These are phyloP conservation scores for Nasonovia ribisnigri DNA, from an alignment of 2,888 invertebrate species.

Conservation along the genomic window DNA sequence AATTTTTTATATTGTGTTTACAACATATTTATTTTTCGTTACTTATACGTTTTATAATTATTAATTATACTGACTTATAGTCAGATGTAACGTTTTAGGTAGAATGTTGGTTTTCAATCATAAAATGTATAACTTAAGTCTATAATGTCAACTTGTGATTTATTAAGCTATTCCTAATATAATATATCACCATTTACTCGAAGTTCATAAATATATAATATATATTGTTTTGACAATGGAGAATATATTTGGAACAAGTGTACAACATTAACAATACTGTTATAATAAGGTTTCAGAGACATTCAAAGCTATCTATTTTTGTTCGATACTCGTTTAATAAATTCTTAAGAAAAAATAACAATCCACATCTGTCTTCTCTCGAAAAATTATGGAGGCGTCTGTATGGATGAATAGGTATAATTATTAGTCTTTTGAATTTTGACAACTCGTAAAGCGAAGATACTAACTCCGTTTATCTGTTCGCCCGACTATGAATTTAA, in stretches of 20 bases:
- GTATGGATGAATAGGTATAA: conserved; percentile 6
- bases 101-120: neutral
- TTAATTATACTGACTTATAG: neutral
- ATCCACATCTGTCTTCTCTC: neutral
- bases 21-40: neutral
- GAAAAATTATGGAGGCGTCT: too few species aligned
- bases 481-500: neutral
- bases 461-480: neutral
- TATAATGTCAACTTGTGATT: neutral
- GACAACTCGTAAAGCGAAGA: neutral
- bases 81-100: neutral
- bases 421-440: neutral
- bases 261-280: neutral
- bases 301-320: neutral
- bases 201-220: neutral
- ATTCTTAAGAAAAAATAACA: neutral
- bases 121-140: neutral
- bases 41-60: too few species aligned
- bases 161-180: neutral
- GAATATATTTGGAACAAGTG: neutral
- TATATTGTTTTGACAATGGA: neutral
- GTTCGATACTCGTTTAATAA: neutral
- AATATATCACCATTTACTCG: neutral
- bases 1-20: neutral
- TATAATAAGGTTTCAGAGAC: neutral